A percentile compares a stretch with the other conserved stretches of the same genome.
phyloP scores from a whole-genome alignment of 2,113 vertebrate genomes.

The Corynorhinus townsendii region DNA sequence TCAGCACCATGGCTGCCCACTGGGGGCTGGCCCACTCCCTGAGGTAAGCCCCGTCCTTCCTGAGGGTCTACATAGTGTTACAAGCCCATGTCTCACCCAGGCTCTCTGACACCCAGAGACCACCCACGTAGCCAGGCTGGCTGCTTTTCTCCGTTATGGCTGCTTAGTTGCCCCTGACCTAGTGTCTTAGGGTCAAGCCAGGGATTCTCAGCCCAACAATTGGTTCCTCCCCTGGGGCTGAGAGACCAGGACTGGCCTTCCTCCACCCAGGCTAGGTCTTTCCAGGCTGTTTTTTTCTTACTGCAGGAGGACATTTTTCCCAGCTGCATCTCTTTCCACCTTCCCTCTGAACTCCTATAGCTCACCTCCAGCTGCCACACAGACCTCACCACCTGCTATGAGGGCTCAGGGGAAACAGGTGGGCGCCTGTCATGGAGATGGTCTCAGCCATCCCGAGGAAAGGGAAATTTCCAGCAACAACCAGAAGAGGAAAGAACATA shows the following conservation, averaged over 20 bases:
- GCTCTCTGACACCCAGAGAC: not conserved
- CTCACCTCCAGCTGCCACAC: not conserved
- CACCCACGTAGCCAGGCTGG: accelerated
- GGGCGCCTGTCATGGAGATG: not conserved
- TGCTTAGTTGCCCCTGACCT: no score
- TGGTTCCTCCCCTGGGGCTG: not conserved
- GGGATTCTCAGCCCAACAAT: not conserved
- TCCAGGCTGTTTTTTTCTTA: no score
- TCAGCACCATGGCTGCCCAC: not conserved
- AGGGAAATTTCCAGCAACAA: not conserved
- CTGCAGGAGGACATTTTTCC: not conserved
- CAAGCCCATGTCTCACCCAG: not conserved
- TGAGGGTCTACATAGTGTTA: not conserved
- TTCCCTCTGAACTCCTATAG: not conserved
- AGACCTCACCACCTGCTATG: not conserved
- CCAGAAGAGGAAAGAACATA: not conserved
- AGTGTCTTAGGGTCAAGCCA: not conserved
- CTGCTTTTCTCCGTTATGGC: no score
- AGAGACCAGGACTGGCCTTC: not conserved
- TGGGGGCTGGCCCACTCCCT: not conserved
- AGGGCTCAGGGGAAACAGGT: not conserved
- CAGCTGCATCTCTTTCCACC: not conserved
- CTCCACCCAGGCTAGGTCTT: not conserved
- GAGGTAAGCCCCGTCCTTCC: not conserved
- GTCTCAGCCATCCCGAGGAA: not conserved